Percentiles rank a stretch among this genome's conserved stretches.
Conservation (phyloP, 2,888 invertebrate species). For the Hyppa rectilinea region DNA sequence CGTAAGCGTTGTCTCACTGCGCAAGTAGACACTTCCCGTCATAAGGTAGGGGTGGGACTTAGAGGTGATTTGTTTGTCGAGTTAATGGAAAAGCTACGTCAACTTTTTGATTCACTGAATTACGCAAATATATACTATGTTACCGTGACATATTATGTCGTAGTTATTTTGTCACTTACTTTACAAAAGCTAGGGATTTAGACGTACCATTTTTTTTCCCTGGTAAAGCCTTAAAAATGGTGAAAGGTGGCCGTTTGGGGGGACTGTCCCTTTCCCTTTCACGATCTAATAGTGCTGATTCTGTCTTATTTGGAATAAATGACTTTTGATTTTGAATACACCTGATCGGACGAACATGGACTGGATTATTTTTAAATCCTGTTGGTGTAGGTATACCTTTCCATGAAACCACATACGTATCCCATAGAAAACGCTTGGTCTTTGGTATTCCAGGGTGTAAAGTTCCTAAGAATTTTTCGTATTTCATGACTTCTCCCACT, state of each 20-base stretch:
- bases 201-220: background rate
- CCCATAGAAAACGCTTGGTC: background rate
- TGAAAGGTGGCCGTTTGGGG: background rate
- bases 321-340: background rate
- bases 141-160: background rate
- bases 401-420: background rate
- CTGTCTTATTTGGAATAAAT: background rate
- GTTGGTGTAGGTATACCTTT: background rate
- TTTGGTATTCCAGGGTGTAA: background rate
- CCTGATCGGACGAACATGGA: background rate
- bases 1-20: slow-evolving; percentile 54
- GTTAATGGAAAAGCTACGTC: slow-evolving; percentile 11
- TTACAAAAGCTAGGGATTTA: background rate
- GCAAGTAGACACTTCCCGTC: slow-evolving; percentile 64
- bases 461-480: background rate
- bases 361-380: background rate
- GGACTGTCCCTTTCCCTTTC: too few species aligned
- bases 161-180: background rate
- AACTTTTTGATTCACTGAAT: slow-evolving; percentile 11
- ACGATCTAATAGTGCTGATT: background rate
- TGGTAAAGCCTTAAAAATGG: background rate
- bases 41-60: slow-evolving; percentile 39
- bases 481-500: background rate
- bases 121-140: background rate
- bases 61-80: background rate